Conservation (phyloP, 2,888 invertebrate genomes). For the Mechanitis mazaeus region DNA sequence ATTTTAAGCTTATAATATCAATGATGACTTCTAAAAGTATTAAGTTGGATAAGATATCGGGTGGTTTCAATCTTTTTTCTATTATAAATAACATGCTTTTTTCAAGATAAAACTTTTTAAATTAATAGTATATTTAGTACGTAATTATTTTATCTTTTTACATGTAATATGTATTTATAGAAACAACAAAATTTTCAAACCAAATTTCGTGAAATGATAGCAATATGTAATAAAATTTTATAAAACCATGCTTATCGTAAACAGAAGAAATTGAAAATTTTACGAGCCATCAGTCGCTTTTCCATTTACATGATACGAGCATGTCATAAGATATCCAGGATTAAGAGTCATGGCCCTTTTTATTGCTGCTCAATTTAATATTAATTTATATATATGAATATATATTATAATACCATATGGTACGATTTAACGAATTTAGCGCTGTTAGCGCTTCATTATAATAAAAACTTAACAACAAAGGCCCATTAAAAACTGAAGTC, state of each 20-base stretch:
- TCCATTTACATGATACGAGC: conserved; percentile 67
- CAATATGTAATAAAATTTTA: conserved; percentile 60
- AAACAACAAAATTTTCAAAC: conserved; percentile 31
- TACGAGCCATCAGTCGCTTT: conserved; percentile 68
- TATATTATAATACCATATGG: background rate
- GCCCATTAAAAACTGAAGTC: conserved; percentile 70
- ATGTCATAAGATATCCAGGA: conserved; percentile 41
- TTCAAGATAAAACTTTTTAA: background rate
- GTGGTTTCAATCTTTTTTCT: background rate
- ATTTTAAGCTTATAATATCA: conserved; percentile 10
- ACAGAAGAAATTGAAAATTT: conserved; percentile 70
- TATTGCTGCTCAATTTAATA: background rate
- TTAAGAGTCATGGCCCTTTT: background rate
- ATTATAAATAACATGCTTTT: background rate
- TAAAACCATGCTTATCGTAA: conserved; percentile 71
- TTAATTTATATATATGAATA: background rate
- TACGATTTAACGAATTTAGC: conserved; percentile 49
- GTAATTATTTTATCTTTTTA: no score
- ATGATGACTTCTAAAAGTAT: background rate
- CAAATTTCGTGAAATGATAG: conserved; percentile 47
- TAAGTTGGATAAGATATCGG: conserved; percentile 9
- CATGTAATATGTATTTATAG: background rate
- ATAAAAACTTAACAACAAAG: conserved; percentile 65
- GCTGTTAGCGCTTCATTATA: conserved; percentile 60
- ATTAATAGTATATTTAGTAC: background rate